Conservation (phyloP, 1,140 invertebrate species). For the Agrilus planipennis region DNA sequence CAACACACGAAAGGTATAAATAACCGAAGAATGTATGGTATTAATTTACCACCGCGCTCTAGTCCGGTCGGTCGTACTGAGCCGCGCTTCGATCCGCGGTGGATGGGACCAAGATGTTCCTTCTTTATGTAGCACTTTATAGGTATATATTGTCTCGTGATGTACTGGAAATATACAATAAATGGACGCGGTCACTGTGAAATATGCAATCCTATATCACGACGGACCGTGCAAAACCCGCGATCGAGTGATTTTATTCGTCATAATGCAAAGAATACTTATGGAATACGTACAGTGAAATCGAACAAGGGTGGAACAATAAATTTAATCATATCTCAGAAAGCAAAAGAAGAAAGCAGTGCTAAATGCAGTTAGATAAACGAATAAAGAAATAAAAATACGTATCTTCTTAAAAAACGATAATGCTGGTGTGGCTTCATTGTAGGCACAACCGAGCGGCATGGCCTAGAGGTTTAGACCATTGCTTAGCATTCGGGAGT, state of each 20-base stretch:
- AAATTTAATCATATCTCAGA: conserved; percentile 2
- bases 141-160: conserved; percentile 27
- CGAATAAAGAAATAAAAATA: too few relatives aligned
- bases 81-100: background rate
- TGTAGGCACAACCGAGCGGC: too few relatives aligned
- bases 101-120: conserved; percentile 12
- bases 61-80: background rate
- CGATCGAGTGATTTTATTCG: background rate
- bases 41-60: conserved; percentile 28
- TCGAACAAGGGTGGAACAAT: background rate
- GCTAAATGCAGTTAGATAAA: too few relatives aligned
- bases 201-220: conserved; percentile 2
- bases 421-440: too few relatives aligned
- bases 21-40: conserved; percentile 34
- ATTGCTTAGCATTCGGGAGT: too few relatives aligned
- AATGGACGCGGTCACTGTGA: conserved; percentile 9
- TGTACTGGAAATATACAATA: conserved; percentile 18
- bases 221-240: background rate
- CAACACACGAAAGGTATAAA: conserved; percentile 35
- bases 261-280: background rate
- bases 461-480: too few relatives aligned
- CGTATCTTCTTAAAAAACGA: too few relatives aligned
- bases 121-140: conserved; percentile 23
- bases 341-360: background rate
- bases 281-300: background rate